Evolutionary conservation across 2,888 invertebrate species (phyloP), one percentile per base, ranked within the genome.

Genomic region (Polydrusus tereticollis): DNA sequence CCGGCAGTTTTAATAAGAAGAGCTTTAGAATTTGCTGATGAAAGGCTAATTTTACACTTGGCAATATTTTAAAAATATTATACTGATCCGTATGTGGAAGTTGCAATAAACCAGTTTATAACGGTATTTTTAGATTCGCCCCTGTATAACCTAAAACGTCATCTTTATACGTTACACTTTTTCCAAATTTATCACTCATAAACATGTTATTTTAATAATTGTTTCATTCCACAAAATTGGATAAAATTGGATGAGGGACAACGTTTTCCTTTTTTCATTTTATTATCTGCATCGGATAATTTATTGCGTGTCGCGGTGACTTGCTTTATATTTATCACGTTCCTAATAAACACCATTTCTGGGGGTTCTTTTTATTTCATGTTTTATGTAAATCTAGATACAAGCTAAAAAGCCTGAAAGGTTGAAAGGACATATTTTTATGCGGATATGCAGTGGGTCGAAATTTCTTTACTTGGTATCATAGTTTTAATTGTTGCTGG

Each of bases 201-300:
- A 70, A 70, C 70, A 70, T 74, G 55, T 74, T 70, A 74, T 71
- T 68, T 71, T 64, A 67, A 71, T 74, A 74, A 74, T 68, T 74
- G 71, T 74, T 71, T 74, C 59, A 74, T 74, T 74, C 71, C 67
- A 68, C 64, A 52, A 71, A 74, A 74, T 71, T 73, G 73, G 67
- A 62, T 55, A 43, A 43, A 67, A 67, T 72, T 72, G 68, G 59
- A 63, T 33, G 59, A 63, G 74, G 74, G 68, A 67, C 60, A 67
- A 18, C 57, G 60, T 68, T 69, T 72, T 69, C 72, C 60, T 71
- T 71, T 63, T 33, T 70, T 74, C 62, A 69, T 70, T 74, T 71
- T 74, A 68, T 74, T 62, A 72, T 72, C 63, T 68, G n/a, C 63
- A 68, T 57, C 68, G 65, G 26, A 60, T 69, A 69, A 73, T 73